Evolutionary conservation across 1,140 invertebrate genomes (phyloP), one percentile per base, ranked within the genome.

Genomic region (Monomorium pharaonis): DNA sequence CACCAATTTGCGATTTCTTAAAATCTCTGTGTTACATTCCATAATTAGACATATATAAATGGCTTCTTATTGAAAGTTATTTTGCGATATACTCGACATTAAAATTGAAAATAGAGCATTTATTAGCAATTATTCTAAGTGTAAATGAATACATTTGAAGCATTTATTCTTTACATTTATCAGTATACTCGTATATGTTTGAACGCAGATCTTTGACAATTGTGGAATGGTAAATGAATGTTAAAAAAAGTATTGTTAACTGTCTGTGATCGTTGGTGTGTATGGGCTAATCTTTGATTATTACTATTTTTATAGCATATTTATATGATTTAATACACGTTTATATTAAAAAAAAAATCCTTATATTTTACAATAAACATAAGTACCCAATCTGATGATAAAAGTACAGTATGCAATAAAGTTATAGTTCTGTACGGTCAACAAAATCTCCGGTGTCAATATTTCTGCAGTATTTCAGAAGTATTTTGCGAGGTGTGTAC

Each of bases 251-350:
- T 51, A 75, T 86, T 54, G 27, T 84, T 84, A 76, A 56, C 47
- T 74, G 54, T 88, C 83, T 88, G 88, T 89, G 74, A 89, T 89
- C 85, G 30, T 72, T 27, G 33, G 47, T 42, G 47, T 49, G 37
- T 86, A n/a, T 86, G 42, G 30, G 18, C 51, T 58, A 81, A 80
- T 47, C 67, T 37, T 80, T 77, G 58, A 69, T 80, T 54, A 77
- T 80, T 83, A 85, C 63, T 89, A 89, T 89, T 89, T 89, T 89
- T 90, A 72, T 90, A 90, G 78, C 70, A 67, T 77, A 62, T 87
- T 77, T 84, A 69, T 80, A 75, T 89, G 78, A 70, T 74, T 81
- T 84, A 89, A 89, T 88, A 89, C 86, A 85, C 12, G 6, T 80
- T 85, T 85, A 72, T 83, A 65, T 80, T 67, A 47, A 37, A 47